Base-by-base conservation (phyloP, 2,888 invertebrate genomes). In the Acronicta psi region DNA sequence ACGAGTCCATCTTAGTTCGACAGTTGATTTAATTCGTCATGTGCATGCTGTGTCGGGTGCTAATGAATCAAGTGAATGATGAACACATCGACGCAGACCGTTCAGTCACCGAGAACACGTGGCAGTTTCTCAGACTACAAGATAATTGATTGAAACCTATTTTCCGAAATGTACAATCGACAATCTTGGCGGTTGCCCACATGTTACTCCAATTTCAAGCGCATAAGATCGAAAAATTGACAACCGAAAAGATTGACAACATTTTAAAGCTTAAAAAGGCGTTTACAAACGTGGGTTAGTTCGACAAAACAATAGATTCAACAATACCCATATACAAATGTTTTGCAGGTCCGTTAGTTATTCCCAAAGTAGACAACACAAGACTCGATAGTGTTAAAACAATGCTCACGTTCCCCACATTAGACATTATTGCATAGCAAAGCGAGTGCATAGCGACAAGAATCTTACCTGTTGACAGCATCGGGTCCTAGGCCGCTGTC, bases 401-500 rank as follows among this genome's bases (percentile, higher is more conserved):
- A 46, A 41, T 8, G 45, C 43, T 45, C 38, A 59, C 40, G 23
- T 37, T n/a, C 40, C 16, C 29, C 16, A 47, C 44, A 14, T 42
- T 52, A 46, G 44, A 29, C 34, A 41, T 51, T 41, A 37, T 65
- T 46, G 59, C 57, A 56, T 42, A 36, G 49, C 16, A 42, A 77
- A 74, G 75, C 72, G 50, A 42, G 58, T 59, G 64, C 51, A 54
- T 40, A 44, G 25, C 59, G 45, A 54, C 43, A 43, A 44, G 18
- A 46, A 58, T 56, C 85, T 87, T 86, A 93, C 93, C 93, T 93
- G 90, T 89, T 88, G 43, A 85, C 80, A 72, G 95, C 96, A 86
- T 98, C 98, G 71, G 97, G 97, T 59, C 98, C 98, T 75, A 98
- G 95, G 29, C 98, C 98, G 74, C 98, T 98, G 91, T 98, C 98